These are phyloP conservation scores for Callyntrura guangdongensis DNA, from an alignment of 2,888 invertebrate species.

Conservation along the genomic window DNA sequence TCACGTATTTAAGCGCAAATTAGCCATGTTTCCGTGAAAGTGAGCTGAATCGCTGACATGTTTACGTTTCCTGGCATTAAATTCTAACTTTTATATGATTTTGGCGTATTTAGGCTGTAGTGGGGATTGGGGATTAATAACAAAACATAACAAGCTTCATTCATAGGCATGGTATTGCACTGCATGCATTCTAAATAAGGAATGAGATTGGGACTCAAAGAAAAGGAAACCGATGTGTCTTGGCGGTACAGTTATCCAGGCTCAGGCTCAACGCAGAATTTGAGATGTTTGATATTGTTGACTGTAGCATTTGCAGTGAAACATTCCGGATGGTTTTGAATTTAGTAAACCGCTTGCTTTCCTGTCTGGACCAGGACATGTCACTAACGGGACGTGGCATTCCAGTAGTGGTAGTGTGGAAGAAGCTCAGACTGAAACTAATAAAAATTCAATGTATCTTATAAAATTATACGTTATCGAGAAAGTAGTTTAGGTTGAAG, in stretches of 20 bases:
- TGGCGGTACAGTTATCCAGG: background rate
- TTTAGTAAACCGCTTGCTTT: background rate
- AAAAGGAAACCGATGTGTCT: background rate
- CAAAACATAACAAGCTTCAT: slow-evolving; percentile 12
- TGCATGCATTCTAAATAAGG: background rate
- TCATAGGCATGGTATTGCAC: background rate
- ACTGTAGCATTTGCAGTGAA: background rate
- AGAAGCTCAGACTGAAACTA: background rate
- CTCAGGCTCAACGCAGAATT: background rate
- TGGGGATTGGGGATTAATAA: slow-evolving; percentile 22
- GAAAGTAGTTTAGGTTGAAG: too few relatives aligned
- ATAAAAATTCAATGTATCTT: too few relatives aligned
- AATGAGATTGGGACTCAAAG: background rate
- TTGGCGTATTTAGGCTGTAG: background rate
- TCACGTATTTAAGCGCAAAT: slow-evolving; percentile 74
- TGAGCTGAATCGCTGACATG: slow-evolving; percentile 55
- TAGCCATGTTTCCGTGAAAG: slow-evolving; percentile 67
- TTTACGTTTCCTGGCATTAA: slow-evolving; percentile 71
- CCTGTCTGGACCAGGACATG: too few relatives aligned
- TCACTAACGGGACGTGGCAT: slow-evolving; percentile 8
- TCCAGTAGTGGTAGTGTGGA: too few relatives aligned
- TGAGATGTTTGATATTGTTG: background rate
- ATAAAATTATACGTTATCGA: too few relatives aligned
- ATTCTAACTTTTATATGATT: slow-evolving; percentile 49
- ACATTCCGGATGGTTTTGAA: slow-evolving; percentile 17